Base-by-base conservation (phyloP, 2,113 vertebrate species). In the Phyllostomus hastatus region DNA sequence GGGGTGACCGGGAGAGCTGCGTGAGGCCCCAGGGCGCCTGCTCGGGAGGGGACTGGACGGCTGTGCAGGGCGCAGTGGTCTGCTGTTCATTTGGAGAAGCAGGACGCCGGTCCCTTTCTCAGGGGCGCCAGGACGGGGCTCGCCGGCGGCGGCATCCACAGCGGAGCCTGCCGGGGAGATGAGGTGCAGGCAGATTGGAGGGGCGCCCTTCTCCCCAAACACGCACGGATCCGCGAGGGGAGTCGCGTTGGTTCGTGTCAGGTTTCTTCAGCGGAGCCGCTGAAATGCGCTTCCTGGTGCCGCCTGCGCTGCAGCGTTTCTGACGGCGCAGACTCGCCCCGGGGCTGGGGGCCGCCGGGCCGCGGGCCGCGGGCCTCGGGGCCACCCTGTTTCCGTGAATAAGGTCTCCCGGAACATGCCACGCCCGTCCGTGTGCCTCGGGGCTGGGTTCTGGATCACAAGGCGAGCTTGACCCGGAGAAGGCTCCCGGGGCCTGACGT, bases 261-360 rank as follows among this genome's bases (percentile, higher is more conserved):
- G 41, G 35, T 69, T 70, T 87, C 81, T 78, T 64, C 19, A n/a
- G 73, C 69, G 54, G 84, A 7, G 12, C 33, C 12, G 59, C 7
- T 19, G 41, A 69, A 28, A 31, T 4, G 0, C 2, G 5, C 22
- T 72, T 43, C 52, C 41, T 14, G 4, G 54, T 59, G n/a, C 33
- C n/a, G 12, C 20, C 19, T 7, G 22, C 2, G 3, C 11, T 20
- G 2, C 12, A 0, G 2, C 12, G 0, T 57, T 3, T 2, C 9
- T 0, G 2, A 7, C 10, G 3, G 10, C 43, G 0, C 19, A 64
- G 5, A 10, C 48, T n/a, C 28, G 48, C 5, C 28, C 12, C 16
- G 1, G 7, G 5, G 16, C 38, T 10, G n/a, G 28, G 24, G 8
- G 12, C 11, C 14, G 0, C 1, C 38, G n/a, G n/a, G 41, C 59